Evolutionary conservation across 64 coral and sea anemone genomes (phyloP).

Genomic region (Montipora cactus): DNA sequence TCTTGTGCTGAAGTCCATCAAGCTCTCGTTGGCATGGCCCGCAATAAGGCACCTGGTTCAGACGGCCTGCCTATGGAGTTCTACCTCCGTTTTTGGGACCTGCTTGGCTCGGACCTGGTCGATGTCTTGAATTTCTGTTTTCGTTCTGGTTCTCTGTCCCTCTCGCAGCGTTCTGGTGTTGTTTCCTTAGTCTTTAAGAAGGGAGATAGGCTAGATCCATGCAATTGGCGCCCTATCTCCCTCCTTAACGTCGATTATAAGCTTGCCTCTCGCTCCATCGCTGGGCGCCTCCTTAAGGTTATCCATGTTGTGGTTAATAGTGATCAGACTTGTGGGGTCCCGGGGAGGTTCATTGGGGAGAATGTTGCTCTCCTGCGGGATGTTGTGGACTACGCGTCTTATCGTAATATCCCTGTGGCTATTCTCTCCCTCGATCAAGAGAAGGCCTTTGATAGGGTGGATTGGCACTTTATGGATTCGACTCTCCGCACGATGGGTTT

Average conservation of each 20-base stretch:
- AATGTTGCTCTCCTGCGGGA: slow-evolving; percentile 24
- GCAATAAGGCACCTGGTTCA: neutral
- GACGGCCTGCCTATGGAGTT: slow-evolving; percentile 57
- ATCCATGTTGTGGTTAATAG: neutral
- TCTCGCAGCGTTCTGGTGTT: neutral
- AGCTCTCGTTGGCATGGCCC: neutral
- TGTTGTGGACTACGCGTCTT: neutral
- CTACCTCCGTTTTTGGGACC: slow-evolving; percentile 13
- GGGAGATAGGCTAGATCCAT: neutral
- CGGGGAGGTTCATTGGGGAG: slow-evolving; percentile 17
- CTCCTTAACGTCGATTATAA: slow-evolving; percentile 52
- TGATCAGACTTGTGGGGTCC: slow-evolving; percentile 53
- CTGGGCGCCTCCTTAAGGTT: neutral
- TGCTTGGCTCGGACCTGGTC: neutral
- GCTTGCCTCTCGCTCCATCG: neutral
- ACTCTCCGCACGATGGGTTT: slow-evolving; percentile 28
- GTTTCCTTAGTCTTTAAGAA: slow-evolving; percentile 13
- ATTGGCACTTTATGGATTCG: neutral
- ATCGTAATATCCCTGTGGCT: neutral
- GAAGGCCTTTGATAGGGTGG: slow-evolving; percentile 69
- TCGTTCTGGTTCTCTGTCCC: neutral
- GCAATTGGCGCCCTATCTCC: slow-evolving; percentile 53
- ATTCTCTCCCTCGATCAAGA: slow-evolving; percentile 19
- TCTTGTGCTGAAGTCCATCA: neutral
- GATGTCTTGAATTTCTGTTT: neutral